A percentile compares a stretch with the other conserved stretches of the same genome.
Conservation (phyloP, 2,888 invertebrate species). For the Acleris laterana region DNA sequence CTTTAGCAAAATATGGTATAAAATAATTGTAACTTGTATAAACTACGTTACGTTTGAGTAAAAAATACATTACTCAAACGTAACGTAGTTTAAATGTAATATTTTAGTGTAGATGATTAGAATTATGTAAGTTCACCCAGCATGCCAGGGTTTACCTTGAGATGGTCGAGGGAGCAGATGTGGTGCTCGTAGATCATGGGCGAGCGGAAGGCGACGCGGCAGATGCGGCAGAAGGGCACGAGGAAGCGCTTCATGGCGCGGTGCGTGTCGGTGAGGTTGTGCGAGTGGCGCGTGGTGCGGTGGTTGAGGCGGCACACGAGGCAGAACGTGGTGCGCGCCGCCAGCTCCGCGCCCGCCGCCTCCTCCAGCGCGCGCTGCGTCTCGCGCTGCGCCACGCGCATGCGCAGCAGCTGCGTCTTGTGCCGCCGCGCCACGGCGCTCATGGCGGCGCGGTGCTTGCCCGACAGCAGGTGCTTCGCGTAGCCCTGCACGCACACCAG, state of each 20-base stretch:
- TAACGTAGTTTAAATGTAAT: no score
- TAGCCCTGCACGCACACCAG: conserved; percentile 84
- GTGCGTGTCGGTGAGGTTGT: conserved; percentile 91
- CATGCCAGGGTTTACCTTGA: conserved; percentile 84
- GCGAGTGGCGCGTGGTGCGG: conserved; percentile 89
- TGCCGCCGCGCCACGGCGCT: conserved; percentile 89
- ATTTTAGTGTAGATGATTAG: not conserved
- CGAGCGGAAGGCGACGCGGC: conserved; percentile 90
- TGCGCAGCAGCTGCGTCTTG: conserved; percentile 89
- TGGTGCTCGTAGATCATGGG: conserved; percentile 94
- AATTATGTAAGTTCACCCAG: not conserved
- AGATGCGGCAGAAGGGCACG: conserved; percentile 91
- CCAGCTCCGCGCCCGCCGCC: conserved; percentile 85
- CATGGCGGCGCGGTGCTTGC: conserved; percentile 89
- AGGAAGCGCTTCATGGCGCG: conserved; percentile 93
- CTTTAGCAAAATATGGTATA: no score
- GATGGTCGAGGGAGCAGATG: conserved; percentile 91
- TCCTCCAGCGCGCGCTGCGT: conserved; percentile 92
- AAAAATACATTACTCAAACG: no score
- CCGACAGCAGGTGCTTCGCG: conserved; percentile 88
- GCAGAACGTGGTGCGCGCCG: conserved; percentile 87
- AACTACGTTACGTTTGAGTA: no score
- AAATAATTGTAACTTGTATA: no score
- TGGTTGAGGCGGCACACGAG: conserved; percentile 90
- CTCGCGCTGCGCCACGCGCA: conserved; percentile 91